Base-by-base conservation (phyloP, 2,888 invertebrate genomes). In the Melangyna quadrimaculata region DNA sequence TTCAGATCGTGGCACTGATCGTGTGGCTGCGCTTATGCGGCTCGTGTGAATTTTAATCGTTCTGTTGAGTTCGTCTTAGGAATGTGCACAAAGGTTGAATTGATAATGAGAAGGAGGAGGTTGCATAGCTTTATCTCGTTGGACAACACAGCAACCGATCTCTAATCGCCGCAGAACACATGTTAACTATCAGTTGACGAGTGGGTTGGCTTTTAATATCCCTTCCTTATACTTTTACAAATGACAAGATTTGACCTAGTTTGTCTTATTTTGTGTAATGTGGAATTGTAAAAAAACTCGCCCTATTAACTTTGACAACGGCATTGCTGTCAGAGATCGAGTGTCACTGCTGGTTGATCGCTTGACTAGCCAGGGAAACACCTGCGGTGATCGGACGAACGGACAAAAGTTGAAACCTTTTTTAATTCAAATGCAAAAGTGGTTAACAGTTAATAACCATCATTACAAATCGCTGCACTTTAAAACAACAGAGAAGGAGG, bases 1-100 rank as follows among this genome's bases (percentile, higher is more conserved):
- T 45, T 29, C 32, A n/a, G 77, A 82, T 78, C 78, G 69, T 61
- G 53, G 61, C 70, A 57, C 70, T 45, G 74, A 84, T 84, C 79
- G 71, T 79, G 80, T 61, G 53, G 59, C 67, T 74, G 74, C 35
- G 57, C 71, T n/a, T n/a, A n/a, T 29, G 48, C 10, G 48, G 48
- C 55, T 77, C 69, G 81, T 78, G 81, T 81, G 81, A 78, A 78
- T 86, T 81, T 81, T 73, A 86, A 86, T 86, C 86, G 61, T 35
- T 86, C 43, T 22, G 14, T 63, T 57, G 45, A 65, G 78, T 86
- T 81, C 37, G 77, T 75, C 67, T 70, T 59, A 35, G 75, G 84
- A 84, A 84, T 84, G 70, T 51, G 78, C 78, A 78, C 84, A 84
- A 84, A 84, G 83, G 83, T 83, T 83, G 83, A 74, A 79, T 79